These are phyloP conservation scores for Eilema sororculum DNA, from an alignment of 2,888 invertebrate genomes.

Conservation along the genomic window DNA sequence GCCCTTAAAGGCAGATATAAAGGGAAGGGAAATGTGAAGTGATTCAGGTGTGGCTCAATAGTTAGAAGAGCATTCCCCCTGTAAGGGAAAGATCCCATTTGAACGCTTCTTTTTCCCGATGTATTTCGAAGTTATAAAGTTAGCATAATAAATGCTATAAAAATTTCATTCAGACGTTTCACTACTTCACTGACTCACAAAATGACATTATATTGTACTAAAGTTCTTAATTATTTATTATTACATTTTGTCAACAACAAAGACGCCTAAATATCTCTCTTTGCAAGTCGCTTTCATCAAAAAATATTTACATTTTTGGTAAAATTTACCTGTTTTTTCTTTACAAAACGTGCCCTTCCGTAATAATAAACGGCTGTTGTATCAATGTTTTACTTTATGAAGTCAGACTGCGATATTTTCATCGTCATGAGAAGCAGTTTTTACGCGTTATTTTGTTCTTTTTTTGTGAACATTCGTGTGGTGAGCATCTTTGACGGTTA, in stretches of 20 bases:
- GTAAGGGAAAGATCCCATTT: too few relatives aligned
- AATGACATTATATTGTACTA: not conserved
- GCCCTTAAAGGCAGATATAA: too few relatives aligned
- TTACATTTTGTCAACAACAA: slow-evolving; percentile 8
- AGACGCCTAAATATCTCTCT: not conserved
- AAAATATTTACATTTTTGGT: slow-evolving; percentile 7
- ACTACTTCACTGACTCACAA: not conserved
- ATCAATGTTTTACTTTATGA: not conserved
- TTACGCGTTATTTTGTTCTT: not conserved
- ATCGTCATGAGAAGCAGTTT: not conserved
- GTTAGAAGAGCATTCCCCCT: too few relatives aligned
- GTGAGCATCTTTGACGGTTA: not conserved
- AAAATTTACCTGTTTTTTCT: not conserved
- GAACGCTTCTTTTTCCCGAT: too few relatives aligned
- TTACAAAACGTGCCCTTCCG: not conserved
- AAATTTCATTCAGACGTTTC: too few relatives aligned
- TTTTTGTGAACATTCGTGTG: not conserved
- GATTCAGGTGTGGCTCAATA: too few relatives aligned
- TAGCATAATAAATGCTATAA: too few relatives aligned
- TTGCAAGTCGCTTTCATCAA: not conserved
- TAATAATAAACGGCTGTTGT: not conserved
- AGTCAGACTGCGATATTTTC: not conserved
- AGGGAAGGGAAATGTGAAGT: too few relatives aligned
- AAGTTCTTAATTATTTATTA: not conserved
- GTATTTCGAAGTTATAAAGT: too few relatives aligned